Evolutionary conservation across 2,888 invertebrate species (phyloP).

Genomic region (Lasioglossum calceatum): DNA sequence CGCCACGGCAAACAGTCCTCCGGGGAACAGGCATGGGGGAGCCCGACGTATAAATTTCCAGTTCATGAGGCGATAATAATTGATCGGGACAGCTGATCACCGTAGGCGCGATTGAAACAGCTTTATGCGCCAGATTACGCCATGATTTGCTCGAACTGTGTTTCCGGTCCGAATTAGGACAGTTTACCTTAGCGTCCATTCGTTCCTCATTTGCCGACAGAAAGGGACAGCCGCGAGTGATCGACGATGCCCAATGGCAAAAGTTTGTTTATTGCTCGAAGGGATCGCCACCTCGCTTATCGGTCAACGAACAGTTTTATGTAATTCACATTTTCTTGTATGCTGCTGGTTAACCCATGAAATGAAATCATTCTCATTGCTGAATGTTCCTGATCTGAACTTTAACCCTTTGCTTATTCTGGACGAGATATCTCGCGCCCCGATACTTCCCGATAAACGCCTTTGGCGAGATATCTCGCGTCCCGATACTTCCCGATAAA

Average conservation of each 20-base stretch:
- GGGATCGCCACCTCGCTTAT: background rate
- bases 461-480: too few species aligned
- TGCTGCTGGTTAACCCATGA: background rate
- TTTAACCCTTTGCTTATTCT: too few species aligned
- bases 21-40: background rate
- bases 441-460: too few species aligned
- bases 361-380: too few species aligned
- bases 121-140: constrained; percentile 30
- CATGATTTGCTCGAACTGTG: constrained; percentile 33
- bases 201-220: constrained; percentile 35
- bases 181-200: constrained; percentile 46
- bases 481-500: too few species aligned
- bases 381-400: too few species aligned
- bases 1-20: constrained; percentile 3
- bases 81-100: constrained; percentile 39
- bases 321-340: background rate
- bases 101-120: constrained; percentile 22
- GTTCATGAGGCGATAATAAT: constrained; percentile 45
- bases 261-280: background rate
- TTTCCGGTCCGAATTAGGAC: constrained; percentile 43
- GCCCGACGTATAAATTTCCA: constrained; percentile 47
- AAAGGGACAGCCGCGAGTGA: constrained; percentile 4
- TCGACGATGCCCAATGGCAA: background rate
- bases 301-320: background rate
- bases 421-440: too few species aligned